A percentile compares a stretch with the other conserved stretches of the same genome.
Conservation (phyloP, 2,888 invertebrate genomes). For the Tinea semifulvella region DNA sequence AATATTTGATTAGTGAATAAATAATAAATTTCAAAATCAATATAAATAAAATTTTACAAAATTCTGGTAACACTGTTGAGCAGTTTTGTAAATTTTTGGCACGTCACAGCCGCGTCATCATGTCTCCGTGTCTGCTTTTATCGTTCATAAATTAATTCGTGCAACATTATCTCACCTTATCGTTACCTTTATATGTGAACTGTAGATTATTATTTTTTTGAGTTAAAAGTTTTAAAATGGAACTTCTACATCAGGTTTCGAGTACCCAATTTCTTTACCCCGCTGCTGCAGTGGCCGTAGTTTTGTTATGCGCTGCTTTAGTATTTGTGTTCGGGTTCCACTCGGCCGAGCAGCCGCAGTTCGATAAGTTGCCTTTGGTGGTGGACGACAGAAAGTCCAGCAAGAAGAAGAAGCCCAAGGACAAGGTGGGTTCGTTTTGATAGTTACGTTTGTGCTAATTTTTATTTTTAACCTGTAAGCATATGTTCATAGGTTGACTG, state of each 20-base stretch:
- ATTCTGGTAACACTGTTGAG: neutral
- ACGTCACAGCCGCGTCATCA: conserved; percentile 78
- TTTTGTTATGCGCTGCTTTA: conserved; percentile 75
- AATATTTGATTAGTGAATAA: no score
- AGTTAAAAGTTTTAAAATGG: conserved; percentile 50
- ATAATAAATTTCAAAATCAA: no score
- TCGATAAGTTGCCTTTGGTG: conserved; percentile 72
- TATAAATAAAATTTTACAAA: no score
- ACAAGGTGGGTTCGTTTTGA: conserved; percentile 65
- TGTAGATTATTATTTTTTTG: conserved; percentile 36
- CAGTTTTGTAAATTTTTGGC: conserved; percentile 33
- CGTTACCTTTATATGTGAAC: conserved; percentile 57
- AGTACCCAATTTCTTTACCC: conserved; percentile 66
- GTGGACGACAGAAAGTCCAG: conserved; percentile 73
- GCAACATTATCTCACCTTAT: conserved; percentile 57
- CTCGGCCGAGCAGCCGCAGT: conserved; percentile 82
- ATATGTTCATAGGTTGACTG: conserved; percentile 39
- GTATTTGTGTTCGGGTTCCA: conserved; percentile 84
- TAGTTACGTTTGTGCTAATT: conserved; percentile 25
- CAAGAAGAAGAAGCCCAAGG: conserved; percentile 76
- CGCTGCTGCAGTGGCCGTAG: conserved; percentile 68
- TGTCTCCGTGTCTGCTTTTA: conserved; percentile 66
- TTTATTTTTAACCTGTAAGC: conserved; percentile 61
- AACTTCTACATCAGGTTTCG: conserved; percentile 66
- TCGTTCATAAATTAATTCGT: conserved; percentile 61